These are phyloP conservation scores for Macrocentrus cingulum DNA, from an alignment of 1,140 invertebrate species.

Conservation along the genomic window DNA sequence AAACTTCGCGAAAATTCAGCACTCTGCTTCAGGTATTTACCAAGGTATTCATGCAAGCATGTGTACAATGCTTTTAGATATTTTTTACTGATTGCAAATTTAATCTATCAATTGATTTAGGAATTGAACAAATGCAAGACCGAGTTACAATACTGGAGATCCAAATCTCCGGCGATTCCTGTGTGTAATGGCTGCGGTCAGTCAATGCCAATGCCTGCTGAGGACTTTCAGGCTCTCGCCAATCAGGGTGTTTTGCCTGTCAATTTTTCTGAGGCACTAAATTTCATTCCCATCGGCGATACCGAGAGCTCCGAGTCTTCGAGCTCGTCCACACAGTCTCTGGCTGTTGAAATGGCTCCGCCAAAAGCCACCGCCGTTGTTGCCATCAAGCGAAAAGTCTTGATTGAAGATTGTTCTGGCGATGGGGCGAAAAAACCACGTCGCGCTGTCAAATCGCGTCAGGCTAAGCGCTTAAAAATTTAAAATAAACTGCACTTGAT, in stretches of 20 bases:
- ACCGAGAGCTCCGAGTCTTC: conserved; percentile 44
- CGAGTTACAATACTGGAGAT: conserved; percentile 85
- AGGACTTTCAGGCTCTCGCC: conserved; percentile 63
- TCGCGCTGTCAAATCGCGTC: conserved; percentile 52
- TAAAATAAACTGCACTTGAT: conserved; percentile 47
- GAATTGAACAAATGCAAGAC: conserved; percentile 89
- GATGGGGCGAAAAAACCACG: conserved; percentile 50
- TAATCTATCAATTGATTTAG: too few species aligned
- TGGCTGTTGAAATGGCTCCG: conserved; percentile 56
- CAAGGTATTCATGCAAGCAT: conserved; percentile 38
- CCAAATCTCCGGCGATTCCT: conserved; percentile 75
- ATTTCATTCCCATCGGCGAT: conserved; percentile 57
- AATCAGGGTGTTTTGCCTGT: conserved; percentile 66
- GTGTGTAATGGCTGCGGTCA: conserved; percentile 64
- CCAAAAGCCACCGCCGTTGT: conserved; percentile 44
- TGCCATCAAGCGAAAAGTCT: conserved; percentile 48
- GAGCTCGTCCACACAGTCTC: too few species aligned
- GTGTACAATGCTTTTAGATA: too few species aligned
- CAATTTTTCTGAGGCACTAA: conserved; percentile 54
- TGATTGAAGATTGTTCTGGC: conserved; percentile 42
- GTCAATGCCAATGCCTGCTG: conserved; percentile 60
- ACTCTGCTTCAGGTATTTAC: conserved; percentile 77
- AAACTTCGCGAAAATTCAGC: conserved; percentile 83
- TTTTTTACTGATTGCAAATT: too few species aligned
- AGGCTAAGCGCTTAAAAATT: conserved; percentile 55